Base-by-base conservation (phyloP, 2,888 invertebrate genomes). In the Drosophila austrosaltans region DNA sequence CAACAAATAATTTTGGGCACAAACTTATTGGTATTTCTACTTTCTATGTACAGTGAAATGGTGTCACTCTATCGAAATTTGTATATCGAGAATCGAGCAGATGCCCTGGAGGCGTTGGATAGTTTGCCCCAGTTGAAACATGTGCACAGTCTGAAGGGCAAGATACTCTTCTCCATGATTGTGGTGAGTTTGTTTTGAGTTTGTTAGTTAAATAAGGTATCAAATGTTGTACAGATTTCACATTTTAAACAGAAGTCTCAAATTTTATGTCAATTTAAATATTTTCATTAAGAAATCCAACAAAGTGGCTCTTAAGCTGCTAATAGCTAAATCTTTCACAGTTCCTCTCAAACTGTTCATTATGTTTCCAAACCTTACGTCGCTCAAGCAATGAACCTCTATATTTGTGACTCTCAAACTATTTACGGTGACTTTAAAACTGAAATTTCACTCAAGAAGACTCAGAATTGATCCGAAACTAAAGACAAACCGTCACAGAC, bases 131-230 rank as follows among this genome's bases (percentile, higher is more conserved):
- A 96, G 76, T 94, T 99, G 66, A 94, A 95, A 65, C 96, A 97
- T 78, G 96, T 97, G 12, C 96, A 96, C 70, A 97, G 97, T 89
- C 94, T 99, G 77, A 98, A 99, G 93, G 95, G 96, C 87, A 99
- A 98, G 94, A 97, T 99, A 79, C 94, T 99, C 78, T 98, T 98
- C 93, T 98, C 98, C 69, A 97, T 98, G 69, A 96, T 98, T 82
- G 98, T 98, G 93, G 98, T 98, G 93, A 95, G 97, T 94, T 56
- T 28, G 25, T 28, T 28, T 28, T 28, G 28, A 28, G 2, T 28
- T 28, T 4, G 16, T 16, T 16, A 16, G 16, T 16, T 16, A 16
- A 16, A 16, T 16, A 16, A 16, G 16, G 16, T 16, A 16, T 16
- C 0, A 16, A 16, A 16, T 16, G 16, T 16, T 16, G 16, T 16